A percentile compares a stretch with the other conserved stretches of the same genome.
Evolutionary conservation across 2,113 vertebrate species (phyloP).

Genomic region (Oryzias celebensis): DNA sequence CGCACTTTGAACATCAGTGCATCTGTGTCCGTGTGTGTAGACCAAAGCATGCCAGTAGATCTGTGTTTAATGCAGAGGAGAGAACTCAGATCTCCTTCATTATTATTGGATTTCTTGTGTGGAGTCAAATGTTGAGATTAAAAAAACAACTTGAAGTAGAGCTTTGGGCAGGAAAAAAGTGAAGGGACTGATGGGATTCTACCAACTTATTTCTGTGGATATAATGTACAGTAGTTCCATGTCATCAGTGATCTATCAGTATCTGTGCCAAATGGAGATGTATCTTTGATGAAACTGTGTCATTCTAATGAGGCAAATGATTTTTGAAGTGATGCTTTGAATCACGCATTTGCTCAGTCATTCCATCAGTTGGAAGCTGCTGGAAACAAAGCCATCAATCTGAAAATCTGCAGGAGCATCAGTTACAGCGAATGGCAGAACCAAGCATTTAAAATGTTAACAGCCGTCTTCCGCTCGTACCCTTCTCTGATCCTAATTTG

Average conservation of each 20-base stretch:
- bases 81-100: constrained; percentile 9
- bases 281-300: constrained; percentile 50
- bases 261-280: constrained; percentile 58
- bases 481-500: too few species aligned
- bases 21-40: constrained; percentile 23
- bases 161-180: constrained; percentile 5
- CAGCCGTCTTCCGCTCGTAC: too few species aligned
- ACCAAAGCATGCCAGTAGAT: constrained; percentile 47
- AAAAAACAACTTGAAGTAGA: constrained; percentile 19
- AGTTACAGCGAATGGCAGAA: too few species aligned
- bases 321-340: constrained; percentile 69
- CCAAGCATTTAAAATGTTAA: too few species aligned
- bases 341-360: constrained; percentile 7
- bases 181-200: constrained; percentile 7
- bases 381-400: background rate
- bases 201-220: constrained; percentile 47
- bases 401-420: too few species aligned
- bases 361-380: constrained; percentile 13
- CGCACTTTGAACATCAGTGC: constrained; percentile 35
- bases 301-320: constrained; percentile 61
- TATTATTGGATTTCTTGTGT: constrained; percentile 12
- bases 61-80: constrained; percentile 13
- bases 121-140: constrained; percentile 5
- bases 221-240: constrained; percentile 60
- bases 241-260: constrained; percentile 55